These are phyloP conservation scores for Ariopsis seemanni DNA, from an alignment of 2,113 vertebrate species.

Conservation along the genomic window DNA sequence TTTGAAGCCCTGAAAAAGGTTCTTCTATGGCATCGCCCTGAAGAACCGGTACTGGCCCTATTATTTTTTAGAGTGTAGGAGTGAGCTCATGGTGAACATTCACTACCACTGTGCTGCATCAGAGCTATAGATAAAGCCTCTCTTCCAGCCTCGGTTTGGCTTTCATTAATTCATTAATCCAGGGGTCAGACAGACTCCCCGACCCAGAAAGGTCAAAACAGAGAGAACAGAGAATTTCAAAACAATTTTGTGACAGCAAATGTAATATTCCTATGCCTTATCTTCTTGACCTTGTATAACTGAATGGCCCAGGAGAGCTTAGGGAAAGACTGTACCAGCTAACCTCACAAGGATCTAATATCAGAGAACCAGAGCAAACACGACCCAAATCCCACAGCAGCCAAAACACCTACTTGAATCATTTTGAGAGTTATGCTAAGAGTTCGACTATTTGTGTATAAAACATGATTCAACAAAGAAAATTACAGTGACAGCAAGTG, in stretches of 20 bases:
- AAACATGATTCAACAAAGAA: neutral
- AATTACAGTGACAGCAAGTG: neutral
- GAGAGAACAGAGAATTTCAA: constrained; percentile 42
- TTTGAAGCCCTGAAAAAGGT: too few relatives aligned
- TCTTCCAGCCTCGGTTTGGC: constrained; percentile 63
- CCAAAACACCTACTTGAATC: neutral
- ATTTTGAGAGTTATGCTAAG: neutral
- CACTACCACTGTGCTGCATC: constrained; percentile 57
- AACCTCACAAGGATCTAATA: neutral
- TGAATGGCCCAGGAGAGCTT: constrained; percentile 31
- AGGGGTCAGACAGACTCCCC: constrained; percentile 63
- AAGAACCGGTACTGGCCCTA: too few relatives aligned
- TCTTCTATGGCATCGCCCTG: too few relatives aligned
- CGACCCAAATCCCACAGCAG: neutral
- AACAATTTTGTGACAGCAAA: constrained; percentile 59
- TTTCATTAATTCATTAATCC: constrained; percentile 66
- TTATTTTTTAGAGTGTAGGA: neutral
- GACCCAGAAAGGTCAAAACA: constrained; percentile 63
- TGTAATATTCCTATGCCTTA: constrained; percentile 54
- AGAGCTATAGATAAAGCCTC: constrained; percentile 55
- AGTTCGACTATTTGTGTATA: neutral
- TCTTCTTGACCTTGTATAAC: constrained; percentile 30
- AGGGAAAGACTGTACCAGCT: constrained; percentile 13
- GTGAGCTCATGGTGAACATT: constrained; percentile 53
- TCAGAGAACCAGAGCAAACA: neutral